Base-by-base conservation (phyloP, 1,140 invertebrate species). In the Lepidurus arcticus region DNA sequence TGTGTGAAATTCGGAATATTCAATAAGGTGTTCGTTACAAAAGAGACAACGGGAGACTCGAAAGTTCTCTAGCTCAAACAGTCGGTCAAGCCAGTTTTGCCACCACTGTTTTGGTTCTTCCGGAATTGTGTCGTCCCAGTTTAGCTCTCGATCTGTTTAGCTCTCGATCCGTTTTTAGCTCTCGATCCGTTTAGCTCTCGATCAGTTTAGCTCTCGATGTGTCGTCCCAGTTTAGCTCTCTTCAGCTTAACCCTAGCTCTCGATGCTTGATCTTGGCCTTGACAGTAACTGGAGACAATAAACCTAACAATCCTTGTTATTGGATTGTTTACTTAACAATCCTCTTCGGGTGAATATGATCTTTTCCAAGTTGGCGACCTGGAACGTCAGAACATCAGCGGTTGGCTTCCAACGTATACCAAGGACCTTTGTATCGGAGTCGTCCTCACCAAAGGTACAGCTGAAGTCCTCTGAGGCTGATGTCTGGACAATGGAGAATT, bases 211-310 rank as follows among this genome's bases (percentile, higher is more conserved):
- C n/a, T n/a, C n/a, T n/a, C n/a, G 6, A 76, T 26, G 53, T 44
- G 24, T 82, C 81, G 65, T 82, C 80, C 80, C 73, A 83, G 0
- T 43, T 73, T 1, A 81, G 34, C 24, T 76, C 42, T n/a, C n/a
- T n/a, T n/a, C n/a, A n/a, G n/a, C n/a, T 24, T 24, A 24, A 24
- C 24, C 24, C 24, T 16, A 34, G 24, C 24, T 76, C 42, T 10
- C 75, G 75, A 43, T 11, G 75, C 42, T 76, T 76, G 10, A 74
- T 76, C 3, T 76, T 76, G 11, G 75, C 75, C 3, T 76, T 76
- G 16, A 76, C 75, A 16, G 42, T 76, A 21, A 76, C 21, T 1
- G 75, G 24, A 34, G n/a, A 10, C 11, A 43, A n/a, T 9, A 44
- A 42, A 1, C 76, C 76, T 3, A 77, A 26, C 26, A 73, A n/a